Conservation (phyloP, 2,888 invertebrate genomes). For the Scaptomyza cyrtandrae region DNA sequence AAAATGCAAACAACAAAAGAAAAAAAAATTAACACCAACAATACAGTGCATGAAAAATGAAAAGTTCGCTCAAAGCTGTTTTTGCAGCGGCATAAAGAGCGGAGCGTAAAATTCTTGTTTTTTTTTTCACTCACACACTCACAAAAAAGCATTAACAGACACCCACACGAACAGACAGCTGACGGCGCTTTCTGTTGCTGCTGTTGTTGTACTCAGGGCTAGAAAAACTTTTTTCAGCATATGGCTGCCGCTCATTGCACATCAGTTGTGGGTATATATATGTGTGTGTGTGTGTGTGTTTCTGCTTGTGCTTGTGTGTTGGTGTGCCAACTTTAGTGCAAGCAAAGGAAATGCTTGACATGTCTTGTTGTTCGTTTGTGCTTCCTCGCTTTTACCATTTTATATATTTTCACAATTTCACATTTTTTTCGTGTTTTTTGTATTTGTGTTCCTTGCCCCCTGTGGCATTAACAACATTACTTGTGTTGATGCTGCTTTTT, state of each 20-base stretch:
- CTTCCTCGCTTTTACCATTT: constrained; percentile 49
- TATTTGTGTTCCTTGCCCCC: constrained; percentile 22
- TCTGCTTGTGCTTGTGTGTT: constrained; percentile 12
- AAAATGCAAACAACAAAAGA: constrained; percentile 28
- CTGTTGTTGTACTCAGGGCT: constrained; percentile 39
- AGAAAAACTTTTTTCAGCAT: constrained; percentile 60
- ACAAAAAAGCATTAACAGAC: constrained; percentile 8
- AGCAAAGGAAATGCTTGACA: constrained; percentile 74
- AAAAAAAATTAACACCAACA: constrained; percentile 23
- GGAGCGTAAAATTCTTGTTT: constrained; percentile 64
- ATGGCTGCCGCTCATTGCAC: constrained; percentile 56
- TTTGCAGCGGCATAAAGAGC: constrained; percentile 63
- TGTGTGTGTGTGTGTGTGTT: constrained; percentile 10
- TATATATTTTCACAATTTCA: constrained; percentile 35
- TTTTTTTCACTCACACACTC: constrained; percentile 42
- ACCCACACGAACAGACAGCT: constrained; percentile 25
- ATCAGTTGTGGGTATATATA: constrained; percentile 31
- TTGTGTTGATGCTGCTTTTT: constrained; percentile 4
- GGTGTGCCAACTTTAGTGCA: constrained; percentile 51
- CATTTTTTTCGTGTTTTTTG: constrained; percentile 1
- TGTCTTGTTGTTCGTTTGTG: constrained; percentile 61
- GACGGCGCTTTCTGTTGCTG: constrained; percentile 38
- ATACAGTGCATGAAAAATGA: constrained; percentile 34
- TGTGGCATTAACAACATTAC: constrained; percentile 43
- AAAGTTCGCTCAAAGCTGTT: constrained; percentile 52